Evolutionary conservation across 2,888 invertebrate species (phyloP), one percentile per base, ranked within the genome.

Genomic region (Pollenia angustigena): DNA sequence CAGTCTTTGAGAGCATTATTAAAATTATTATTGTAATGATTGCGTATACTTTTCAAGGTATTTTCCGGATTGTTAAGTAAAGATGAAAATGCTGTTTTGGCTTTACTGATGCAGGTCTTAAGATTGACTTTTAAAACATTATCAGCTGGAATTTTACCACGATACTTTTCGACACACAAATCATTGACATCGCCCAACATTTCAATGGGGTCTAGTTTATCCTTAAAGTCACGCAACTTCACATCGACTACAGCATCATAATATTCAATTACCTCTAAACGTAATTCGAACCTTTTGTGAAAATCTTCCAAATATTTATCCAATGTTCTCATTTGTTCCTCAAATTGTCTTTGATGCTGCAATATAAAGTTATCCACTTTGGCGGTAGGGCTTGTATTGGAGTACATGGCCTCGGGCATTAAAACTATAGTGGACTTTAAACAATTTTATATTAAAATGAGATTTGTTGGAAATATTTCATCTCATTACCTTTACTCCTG

Each of bases 111-210:
- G 18, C 89, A 89, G 0, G 62, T 52, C 8, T 72, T 81, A 7
- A 88, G 18, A 64, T 50, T 85, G 3, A 18, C 50, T 32, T 83
- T 87, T n/a, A 89, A 56, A 9, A 46, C 44, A 6, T 56, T 71
- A 8, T 85, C 64, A 6, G 74, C 52, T 0, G 87, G 86, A 44
- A 88, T 42, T 58, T 79, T 87, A 10, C 66, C 40, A 42, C 86
- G 88, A 85, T 88, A 87, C 42, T 88, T 88, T 23, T 85, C 82
- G 40, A 88, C 88, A 50, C 89, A 89, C 56, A 85, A 54, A 76
- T 87, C 82, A 62, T 66, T 86, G 32, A 88, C 64, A 54, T 88
- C 88, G n/a, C 85, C 88, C 71, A 89, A 71, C 81, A 88, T 78
- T 56, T 85, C 86, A 40, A 88, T 14, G 9, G 89, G 88, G 74